These are phyloP conservation scores for Norana najaformis DNA, from an alignment of 2,888 invertebrate genomes.

Conservation along the genomic window DNA sequence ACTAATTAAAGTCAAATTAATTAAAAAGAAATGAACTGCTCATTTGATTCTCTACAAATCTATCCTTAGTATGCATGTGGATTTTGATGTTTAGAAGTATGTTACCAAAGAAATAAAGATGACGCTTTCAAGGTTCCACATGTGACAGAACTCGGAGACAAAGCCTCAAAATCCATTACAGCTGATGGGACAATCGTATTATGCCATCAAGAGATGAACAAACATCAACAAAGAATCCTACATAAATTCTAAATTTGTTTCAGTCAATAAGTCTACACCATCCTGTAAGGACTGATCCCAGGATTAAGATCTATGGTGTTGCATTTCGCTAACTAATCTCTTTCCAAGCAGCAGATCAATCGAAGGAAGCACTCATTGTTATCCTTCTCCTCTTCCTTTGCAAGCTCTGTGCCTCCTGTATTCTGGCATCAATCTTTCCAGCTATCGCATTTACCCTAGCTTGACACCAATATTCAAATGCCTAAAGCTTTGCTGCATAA, in stretches of 20 bases:
- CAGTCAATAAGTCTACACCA: slow-evolving; percentile 21
- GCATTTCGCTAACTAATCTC: slow-evolving; percentile 18
- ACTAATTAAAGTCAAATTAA: too few species aligned
- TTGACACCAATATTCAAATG: not conserved
- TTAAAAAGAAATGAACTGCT: too few species aligned
- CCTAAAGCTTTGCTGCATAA: slow-evolving; percentile 4
- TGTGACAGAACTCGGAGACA: not conserved
- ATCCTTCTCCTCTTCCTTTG: not conserved
- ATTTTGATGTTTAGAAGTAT: too few species aligned
- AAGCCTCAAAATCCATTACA: slow-evolving; percentile 18
- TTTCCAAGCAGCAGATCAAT: not conserved
- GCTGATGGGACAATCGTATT: slow-evolving; percentile 19
- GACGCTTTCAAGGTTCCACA: not conserved
- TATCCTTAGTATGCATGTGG: too few species aligned
- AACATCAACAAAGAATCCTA: not conserved
- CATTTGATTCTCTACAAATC: too few species aligned
- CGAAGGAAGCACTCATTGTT: not conserved
- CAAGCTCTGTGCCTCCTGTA: not conserved
- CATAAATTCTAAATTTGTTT: slow-evolving; percentile 25
- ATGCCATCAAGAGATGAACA: slow-evolving; percentile 15
- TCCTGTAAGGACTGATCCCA: slow-evolving; percentile 9
- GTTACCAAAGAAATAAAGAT: not conserved
- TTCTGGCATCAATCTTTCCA: slow-evolving; percentile 4
- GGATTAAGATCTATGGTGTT: slow-evolving; percentile 18
- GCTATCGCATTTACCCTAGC: slow-evolving; percentile 13